Evolutionary conservation across 2,113 vertebrate genomes (phyloP).

Genomic region (Actenoides hombroni): DNA sequence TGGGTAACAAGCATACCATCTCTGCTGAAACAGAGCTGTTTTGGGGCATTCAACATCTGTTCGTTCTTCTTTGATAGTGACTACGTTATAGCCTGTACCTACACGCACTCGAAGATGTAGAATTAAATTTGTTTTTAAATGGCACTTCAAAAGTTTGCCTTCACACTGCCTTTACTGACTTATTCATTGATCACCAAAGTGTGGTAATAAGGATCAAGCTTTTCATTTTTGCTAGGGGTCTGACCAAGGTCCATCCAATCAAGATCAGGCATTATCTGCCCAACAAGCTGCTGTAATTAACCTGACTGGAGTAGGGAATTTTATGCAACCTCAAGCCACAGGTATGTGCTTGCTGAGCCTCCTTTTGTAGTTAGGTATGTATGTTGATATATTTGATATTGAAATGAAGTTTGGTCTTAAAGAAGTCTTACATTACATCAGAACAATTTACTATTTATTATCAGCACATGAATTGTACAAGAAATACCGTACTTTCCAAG

Average conservation of each 20-base stretch:
- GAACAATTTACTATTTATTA: not conserved
- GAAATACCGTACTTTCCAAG: not conserved
- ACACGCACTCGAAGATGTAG: fast-evolving
- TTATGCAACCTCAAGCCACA: constrained; percentile 89
- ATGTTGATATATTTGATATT: not conserved
- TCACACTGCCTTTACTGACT: constrained; percentile 10
- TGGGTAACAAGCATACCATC: not conserved
- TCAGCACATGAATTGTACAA: not conserved
- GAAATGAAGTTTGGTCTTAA: constrained; percentile 60
- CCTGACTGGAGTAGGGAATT: constrained; percentile 88
- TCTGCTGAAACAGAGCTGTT: not conserved
- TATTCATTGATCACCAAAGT: not conserved
- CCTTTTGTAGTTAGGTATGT: not conserved
- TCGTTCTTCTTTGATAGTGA: not conserved
- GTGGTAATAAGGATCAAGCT: constrained; percentile 59
- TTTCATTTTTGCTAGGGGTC: constrained; percentile 77
- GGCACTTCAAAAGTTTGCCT: not conserved
- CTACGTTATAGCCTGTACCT: not conserved
- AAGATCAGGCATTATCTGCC: constrained; percentile 87
- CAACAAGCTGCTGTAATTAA: constrained; percentile 95
- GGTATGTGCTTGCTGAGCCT: constrained; percentile 68
- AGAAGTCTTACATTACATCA: not conserved
- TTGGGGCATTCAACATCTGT: not conserved
- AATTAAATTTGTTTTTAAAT: not conserved
- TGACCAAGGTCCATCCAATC: constrained; percentile 80